Evolutionary conservation across 1,140 invertebrate genomes (phyloP).

Genomic region (Atta cephalotes): DNA sequence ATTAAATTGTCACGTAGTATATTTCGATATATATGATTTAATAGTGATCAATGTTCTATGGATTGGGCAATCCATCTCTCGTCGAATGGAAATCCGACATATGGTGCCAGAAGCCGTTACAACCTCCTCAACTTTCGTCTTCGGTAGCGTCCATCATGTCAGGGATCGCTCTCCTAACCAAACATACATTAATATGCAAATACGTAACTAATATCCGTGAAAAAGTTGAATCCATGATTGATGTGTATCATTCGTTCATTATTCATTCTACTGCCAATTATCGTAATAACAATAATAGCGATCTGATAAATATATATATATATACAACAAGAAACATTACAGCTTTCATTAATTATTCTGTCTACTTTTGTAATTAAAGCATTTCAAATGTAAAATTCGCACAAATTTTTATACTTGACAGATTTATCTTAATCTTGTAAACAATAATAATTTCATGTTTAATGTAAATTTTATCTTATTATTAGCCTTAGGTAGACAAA

Average conservation of each 20-base stretch:
- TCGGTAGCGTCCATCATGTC: constrained; percentile 70
- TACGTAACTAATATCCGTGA: constrained; percentile 23
- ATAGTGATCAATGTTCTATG: constrained; percentile 61
- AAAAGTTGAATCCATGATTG: constrained; percentile 60
- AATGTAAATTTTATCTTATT: neutral
- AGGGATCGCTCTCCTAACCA: constrained; percentile 70
- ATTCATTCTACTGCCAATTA: constrained; percentile 41
- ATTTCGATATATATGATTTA: constrained; percentile 51
- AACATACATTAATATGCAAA: constrained; percentile 75
- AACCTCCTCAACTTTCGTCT: constrained; percentile 70
- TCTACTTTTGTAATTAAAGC: neutral
- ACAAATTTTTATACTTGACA: neutral
- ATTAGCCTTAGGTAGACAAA: neutral
- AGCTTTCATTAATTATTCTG: neutral
- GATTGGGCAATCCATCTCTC: constrained; percentile 74
- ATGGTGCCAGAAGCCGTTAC: constrained; percentile 65
- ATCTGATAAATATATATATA: neutral
- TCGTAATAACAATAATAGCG: neutral
- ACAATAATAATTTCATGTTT: neutral
- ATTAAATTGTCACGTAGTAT: neutral
- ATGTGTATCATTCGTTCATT: constrained; percentile 44
- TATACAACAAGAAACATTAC: neutral
- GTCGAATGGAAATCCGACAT: constrained; percentile 70
- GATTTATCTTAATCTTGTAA: neutral
- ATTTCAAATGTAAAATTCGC: neutral